A percentile compares a stretch with the other conserved stretches of the same genome.
Conservation (phyloP, 2,888 invertebrate species). For the Pseudolycoriella hygida region DNA sequence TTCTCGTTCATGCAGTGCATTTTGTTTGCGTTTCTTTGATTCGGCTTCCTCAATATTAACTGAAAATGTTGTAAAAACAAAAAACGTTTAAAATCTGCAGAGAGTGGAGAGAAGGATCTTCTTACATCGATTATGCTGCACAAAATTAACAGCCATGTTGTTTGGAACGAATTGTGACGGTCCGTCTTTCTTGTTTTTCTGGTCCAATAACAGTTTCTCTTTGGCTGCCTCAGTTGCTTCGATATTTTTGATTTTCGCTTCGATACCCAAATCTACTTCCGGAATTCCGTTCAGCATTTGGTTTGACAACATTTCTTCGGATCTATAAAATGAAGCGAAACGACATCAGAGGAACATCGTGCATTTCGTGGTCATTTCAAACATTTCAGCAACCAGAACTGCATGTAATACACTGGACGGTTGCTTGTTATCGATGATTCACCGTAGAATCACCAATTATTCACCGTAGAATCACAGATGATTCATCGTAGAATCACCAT, state of each 20-base stretch:
- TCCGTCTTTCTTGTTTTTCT: constrained; percentile 78
- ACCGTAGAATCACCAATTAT: too few relatives aligned
- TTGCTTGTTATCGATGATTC: too few relatives aligned
- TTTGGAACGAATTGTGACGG: constrained; percentile 93
- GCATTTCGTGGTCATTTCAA: too few relatives aligned
- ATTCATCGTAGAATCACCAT: too few relatives aligned
- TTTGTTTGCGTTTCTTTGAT: constrained; percentile 28
- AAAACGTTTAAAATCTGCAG: too few relatives aligned
- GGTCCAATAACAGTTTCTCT: constrained; percentile 73
- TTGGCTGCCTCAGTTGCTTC: constrained; percentile 99
- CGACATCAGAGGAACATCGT: too few relatives aligned
- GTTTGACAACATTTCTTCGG: constrained; percentile 98
- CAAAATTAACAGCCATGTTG: constrained; percentile 97
- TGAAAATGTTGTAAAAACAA: constrained; percentile 6
- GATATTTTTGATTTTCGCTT: constrained; percentile 95
- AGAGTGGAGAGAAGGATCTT: too few relatives aligned
- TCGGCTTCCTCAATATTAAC: constrained; percentile 57
- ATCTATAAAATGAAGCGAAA: constrained; percentile 28
- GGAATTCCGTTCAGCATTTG: constrained; percentile 99
- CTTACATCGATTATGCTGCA: constrained; percentile 89
- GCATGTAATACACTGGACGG: too few relatives aligned
- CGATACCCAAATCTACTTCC: constrained; percentile 98
- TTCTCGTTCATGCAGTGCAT: constrained; percentile 24
- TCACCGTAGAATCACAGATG: too few relatives aligned
- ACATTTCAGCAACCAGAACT: too few relatives aligned